phyloP scores from a whole-genome alignment of 1,140 invertebrate genomes.

The Drosophila asahinai region DNA sequence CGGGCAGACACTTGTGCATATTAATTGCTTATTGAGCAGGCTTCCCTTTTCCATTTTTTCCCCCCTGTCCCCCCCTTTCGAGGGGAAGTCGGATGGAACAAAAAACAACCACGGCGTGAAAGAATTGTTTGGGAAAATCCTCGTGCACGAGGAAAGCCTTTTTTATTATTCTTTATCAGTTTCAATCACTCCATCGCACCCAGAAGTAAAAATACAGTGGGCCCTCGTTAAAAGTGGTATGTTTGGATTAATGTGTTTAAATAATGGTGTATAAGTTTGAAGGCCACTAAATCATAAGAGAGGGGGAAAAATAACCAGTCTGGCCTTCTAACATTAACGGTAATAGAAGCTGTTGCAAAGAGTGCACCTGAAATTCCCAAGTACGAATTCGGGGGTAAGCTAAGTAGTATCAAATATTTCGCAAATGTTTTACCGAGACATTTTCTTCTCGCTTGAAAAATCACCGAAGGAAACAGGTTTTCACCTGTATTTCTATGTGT shows the following conservation, averaged over 20 bases:
- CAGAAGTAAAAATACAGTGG: constrained; percentile 14
- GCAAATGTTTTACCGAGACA: too few relatives aligned
- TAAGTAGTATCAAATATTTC: too few relatives aligned
- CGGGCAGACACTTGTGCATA: constrained; percentile 77
- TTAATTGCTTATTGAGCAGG: constrained; percentile 81
- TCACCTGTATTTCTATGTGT: too few relatives aligned
- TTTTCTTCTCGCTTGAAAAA: too few relatives aligned
- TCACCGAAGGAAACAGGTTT: too few relatives aligned
- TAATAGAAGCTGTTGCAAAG: not conserved
- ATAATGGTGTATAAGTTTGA: not conserved
- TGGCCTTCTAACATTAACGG: too few relatives aligned
- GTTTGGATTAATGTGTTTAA: not conserved
- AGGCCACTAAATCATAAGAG: not conserved
- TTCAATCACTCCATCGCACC: constrained; percentile 49
- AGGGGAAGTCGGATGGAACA: constrained; percentile 4
- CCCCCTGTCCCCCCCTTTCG: not conserved
- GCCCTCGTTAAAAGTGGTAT: not conserved
- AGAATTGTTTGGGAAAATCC: constrained; percentile 55
- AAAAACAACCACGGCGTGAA: constrained; percentile 15
- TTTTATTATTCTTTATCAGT: constrained; percentile 58
- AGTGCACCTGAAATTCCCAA: not conserved
- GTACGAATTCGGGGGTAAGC: not conserved
- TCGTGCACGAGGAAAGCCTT: constrained; percentile 44
- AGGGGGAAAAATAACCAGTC: too few relatives aligned
- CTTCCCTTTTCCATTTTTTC: constrained; percentile 18